Conservation (phyloP, 92 coral and sea anemone species). For the Actinernus sp. region DNA sequence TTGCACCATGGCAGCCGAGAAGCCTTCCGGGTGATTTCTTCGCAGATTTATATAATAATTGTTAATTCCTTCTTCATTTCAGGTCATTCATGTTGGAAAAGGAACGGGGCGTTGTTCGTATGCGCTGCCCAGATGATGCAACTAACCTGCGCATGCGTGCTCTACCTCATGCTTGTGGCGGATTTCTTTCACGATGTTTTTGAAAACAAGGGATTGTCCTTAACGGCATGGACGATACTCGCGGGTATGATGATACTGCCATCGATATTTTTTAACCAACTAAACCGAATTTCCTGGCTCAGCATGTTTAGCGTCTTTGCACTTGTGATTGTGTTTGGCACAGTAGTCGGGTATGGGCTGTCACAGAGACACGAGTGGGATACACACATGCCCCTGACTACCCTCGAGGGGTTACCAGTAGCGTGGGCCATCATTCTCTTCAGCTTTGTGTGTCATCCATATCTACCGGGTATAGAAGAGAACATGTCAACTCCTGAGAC, state of each 20-base stretch:
- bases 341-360: slow-evolving; percentile 91
- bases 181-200: slow-evolving; percentile 97
- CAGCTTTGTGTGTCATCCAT: slow-evolving; percentile 98
- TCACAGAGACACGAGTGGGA: slow-evolving; percentile 89
- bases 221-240: slow-evolving; percentile 81
- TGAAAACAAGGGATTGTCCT: slow-evolving; percentile 74
- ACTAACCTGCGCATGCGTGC: slow-evolving; percentile 96
- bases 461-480: slow-evolving; percentile 92
- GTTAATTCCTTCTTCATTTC: neutral
- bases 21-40: no score
- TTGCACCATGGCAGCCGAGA: no score
- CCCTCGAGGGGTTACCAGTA: slow-evolving; percentile 89
- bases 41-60: neutral
- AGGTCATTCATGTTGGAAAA: slow-evolving; percentile 97
- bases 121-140: slow-evolving; percentile 93
- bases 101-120: slow-evolving; percentile 77
- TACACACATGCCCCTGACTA: slow-evolving; percentile 86
- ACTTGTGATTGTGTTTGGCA: slow-evolving; percentile 77
- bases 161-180: slow-evolving; percentile 92
- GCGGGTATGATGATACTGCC: slow-evolving; percentile 93
- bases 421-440: slow-evolving; percentile 98
- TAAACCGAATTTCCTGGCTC: slow-evolving; percentile 94
- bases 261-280: slow-evolving; percentile 86
- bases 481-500: slow-evolving; percentile 87
- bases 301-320: slow-evolving; percentile 99